phyloP scores from a whole-genome alignment of 2,113 vertebrate genomes.

The Pygathrix nemaeus region DNA sequence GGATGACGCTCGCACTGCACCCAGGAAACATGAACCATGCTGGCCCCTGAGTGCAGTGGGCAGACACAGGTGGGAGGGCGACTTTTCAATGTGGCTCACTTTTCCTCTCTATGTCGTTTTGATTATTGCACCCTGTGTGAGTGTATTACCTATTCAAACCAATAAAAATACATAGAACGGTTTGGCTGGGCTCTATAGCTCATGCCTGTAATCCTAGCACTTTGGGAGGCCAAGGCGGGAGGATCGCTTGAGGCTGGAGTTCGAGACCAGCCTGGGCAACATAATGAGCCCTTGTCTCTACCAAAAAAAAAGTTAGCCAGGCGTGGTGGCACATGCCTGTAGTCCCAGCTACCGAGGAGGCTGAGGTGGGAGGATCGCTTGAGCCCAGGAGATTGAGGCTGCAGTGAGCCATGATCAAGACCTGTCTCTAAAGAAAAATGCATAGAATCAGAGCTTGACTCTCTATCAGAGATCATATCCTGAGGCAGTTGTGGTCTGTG shows the following conservation, averaged over 20 bases:
- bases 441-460: not conserved
- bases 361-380: too few species aligned
- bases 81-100: not conserved
- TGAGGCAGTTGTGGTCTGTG: not conserved
- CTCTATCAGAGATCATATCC: not conserved
- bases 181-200: not conserved
- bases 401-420: too few species aligned
- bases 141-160: not conserved
- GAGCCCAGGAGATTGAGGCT: too few species aligned
- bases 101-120: rapidly evolving
- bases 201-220: too few species aligned
- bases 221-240: too few species aligned
- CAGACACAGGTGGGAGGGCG: rapidly evolving
- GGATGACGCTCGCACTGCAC: not conserved
- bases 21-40: not conserved
- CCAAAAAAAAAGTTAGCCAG: too few species aligned
- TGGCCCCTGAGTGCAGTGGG: rapidly evolving
- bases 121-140: not conserved
- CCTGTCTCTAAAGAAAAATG: too few species aligned
- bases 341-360: too few species aligned
- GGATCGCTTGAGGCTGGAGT: too few species aligned
- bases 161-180: not conserved
- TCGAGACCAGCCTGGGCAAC: too few species aligned
- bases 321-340: too few species aligned
- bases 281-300: too few species aligned